These are phyloP conservation scores for Lasiommata megera DNA, from an alignment of 2,888 invertebrate species.

Conservation along the genomic window DNA sequence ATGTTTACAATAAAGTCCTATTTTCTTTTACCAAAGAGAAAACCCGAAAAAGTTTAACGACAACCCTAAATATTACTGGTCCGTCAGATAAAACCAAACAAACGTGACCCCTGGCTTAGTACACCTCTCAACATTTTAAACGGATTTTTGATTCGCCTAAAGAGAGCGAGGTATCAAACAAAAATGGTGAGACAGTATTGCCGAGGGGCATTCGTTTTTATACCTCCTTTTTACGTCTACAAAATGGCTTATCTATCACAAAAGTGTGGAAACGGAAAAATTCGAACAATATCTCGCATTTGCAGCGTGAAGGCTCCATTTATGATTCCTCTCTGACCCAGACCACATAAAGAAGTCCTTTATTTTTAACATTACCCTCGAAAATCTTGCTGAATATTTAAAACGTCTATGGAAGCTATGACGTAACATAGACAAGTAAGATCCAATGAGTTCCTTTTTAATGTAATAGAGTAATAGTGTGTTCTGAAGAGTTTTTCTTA, in stretches of 20 bases:
- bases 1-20: not conserved
- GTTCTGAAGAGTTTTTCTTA: too few relatives aligned
- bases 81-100: not conserved
- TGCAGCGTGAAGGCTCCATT: not conserved
- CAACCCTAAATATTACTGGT: not conserved
- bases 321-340: not conserved
- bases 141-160: not conserved
- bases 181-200: not conserved
- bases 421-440: too few relatives aligned
- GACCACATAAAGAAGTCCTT: not conserved
- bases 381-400: not conserved
- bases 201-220: not conserved
- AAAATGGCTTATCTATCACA: constrained; percentile 2
- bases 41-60: not conserved
- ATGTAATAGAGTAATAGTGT: too few relatives aligned
- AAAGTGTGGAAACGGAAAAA: not conserved
- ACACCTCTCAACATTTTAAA: not conserved
- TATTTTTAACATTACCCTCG: not conserved
- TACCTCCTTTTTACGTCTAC: not conserved
- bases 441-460: too few relatives aligned
- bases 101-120: not conserved
- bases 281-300: not conserved
- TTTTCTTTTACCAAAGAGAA: not conserved
- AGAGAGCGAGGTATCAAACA: constrained; percentile 2
- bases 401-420: not conserved